phyloP scores from a whole-genome alignment of 2,888 invertebrate species.

The Escarpia spicata region DNA sequence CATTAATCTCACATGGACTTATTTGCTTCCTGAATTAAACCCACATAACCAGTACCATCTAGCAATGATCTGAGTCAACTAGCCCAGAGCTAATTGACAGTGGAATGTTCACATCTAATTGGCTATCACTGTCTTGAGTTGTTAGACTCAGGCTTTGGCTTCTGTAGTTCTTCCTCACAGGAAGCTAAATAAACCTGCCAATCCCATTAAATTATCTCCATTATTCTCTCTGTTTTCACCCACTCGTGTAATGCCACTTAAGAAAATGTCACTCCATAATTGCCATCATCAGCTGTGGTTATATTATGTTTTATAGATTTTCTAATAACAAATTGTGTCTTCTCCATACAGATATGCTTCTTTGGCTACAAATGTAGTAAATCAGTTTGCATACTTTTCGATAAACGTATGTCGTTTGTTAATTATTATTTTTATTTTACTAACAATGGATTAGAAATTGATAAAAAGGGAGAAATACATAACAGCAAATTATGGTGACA shows the following conservation, averaged over 20 bases:
- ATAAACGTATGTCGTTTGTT: not conserved
- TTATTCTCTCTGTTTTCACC: not conserved
- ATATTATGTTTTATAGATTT: not conserved
- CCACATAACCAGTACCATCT: not conserved
- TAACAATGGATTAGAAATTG: too few relatives aligned
- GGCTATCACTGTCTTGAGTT: not conserved
- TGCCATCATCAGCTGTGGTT: not conserved
- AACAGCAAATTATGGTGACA: too few relatives aligned
- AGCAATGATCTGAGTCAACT: not conserved
- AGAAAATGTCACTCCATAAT: not conserved
- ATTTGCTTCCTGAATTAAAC: not conserved
- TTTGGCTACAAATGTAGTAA: not conserved
- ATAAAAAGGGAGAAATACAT: too few relatives aligned
- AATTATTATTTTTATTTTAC: too few relatives aligned
- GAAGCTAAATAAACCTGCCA: not conserved
- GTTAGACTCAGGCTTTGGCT: not conserved
- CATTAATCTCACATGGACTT: not conserved
- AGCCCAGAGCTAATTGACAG: constrained; percentile 16
- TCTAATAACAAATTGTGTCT: not conserved
- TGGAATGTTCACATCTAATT: not conserved
- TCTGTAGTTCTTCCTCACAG: not conserved
- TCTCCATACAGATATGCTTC: not conserved
- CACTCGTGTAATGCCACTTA: not conserved
- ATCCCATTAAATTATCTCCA: not conserved
- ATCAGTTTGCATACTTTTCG: not conserved